Conservation (phyloP, 1,140 invertebrate genomes). For the Leucophenga varia region DNA sequence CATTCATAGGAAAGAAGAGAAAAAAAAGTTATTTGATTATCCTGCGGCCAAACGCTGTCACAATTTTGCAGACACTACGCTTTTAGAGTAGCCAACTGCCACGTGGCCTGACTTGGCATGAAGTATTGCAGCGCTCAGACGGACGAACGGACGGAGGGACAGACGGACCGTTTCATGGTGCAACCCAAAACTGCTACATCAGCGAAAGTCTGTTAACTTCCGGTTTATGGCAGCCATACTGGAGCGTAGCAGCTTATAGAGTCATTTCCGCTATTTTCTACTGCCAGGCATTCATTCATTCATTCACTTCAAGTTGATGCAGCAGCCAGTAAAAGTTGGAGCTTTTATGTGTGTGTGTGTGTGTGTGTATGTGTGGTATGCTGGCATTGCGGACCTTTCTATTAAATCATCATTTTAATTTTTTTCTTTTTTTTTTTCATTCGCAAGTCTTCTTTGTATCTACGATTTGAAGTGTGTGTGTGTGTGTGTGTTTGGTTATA, state of each 20-base stretch:
- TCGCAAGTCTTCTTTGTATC: not conserved
- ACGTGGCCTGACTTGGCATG: constrained; percentile 2
- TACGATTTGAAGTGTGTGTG: no score
- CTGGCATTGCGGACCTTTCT: constrained; percentile 49
- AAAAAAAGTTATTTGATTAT: constrained; percentile 52
- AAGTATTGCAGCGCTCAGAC: not conserved
- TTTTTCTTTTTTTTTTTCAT: not conserved
- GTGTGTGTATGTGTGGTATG: no score
- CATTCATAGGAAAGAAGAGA: constrained; percentile 6
- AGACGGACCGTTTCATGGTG: no score
- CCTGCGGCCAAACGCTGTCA: constrained; percentile 52
- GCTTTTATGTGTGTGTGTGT: no score
- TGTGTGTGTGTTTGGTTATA: constrained; percentile 14
- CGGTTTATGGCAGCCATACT: constrained; percentile 53
- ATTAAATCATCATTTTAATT: constrained; percentile 52
- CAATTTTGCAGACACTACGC: constrained; percentile 44
- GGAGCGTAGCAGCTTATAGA: constrained; percentile 52
- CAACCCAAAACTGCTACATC: constrained; percentile 45
- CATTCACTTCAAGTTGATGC: constrained; percentile 24
- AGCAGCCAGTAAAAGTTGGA: constrained; percentile 2
- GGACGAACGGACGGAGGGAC: no score
- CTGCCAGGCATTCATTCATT: constrained; percentile 40
- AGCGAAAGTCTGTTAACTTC: constrained; percentile 54
- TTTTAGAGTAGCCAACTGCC: not conserved
- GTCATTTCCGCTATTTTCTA: constrained; percentile 35